phyloP scores from a whole-genome alignment of 2,888 invertebrate genomes.

The Drosophila rubida region DNA sequence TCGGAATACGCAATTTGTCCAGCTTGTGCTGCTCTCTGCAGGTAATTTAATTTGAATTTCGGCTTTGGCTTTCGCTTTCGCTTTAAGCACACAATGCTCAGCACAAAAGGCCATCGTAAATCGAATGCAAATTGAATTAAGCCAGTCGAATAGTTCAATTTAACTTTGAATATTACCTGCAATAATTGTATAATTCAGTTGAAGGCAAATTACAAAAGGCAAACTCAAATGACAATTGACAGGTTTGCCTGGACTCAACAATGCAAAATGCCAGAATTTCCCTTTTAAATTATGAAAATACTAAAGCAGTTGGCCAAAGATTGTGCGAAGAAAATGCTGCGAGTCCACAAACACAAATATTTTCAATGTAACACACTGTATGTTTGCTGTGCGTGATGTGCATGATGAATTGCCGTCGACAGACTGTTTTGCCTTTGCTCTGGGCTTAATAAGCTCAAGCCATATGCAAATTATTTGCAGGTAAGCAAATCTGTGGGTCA shows the following conservation, averaged over 20 bases:
- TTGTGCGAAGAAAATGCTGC: not conserved
- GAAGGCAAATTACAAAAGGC: not conserved
- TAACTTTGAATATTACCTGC: constrained; percentile 16
- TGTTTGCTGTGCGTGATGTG: constrained; percentile 26
- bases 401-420: constrained; percentile 10
- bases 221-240: constrained; percentile 12
- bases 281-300: constrained; percentile 1
- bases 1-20: constrained; percentile 4
- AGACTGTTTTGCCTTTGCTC: not conserved
- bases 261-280: not conserved
- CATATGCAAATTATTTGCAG: constrained; percentile 43
- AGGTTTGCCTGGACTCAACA: not conserved
- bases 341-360: not conserved
- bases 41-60: constrained; percentile 30
- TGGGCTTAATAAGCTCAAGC: constrained; percentile 10
- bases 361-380: constrained; percentile 17
- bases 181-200: constrained; percentile 2
- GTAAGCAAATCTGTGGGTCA: constrained; percentile 8
- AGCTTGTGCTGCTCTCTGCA: not conserved
- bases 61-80: constrained; percentile 13
- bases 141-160: constrained; percentile 28
- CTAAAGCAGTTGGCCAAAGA: constrained; percentile 17
- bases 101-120: constrained; percentile 41
- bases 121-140: constrained; percentile 49
- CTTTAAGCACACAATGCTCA: constrained; percentile 5